Evolutionary conservation across 2,113 vertebrate genomes (phyloP).

Genomic region (Eolophus roseicapilla): DNA sequence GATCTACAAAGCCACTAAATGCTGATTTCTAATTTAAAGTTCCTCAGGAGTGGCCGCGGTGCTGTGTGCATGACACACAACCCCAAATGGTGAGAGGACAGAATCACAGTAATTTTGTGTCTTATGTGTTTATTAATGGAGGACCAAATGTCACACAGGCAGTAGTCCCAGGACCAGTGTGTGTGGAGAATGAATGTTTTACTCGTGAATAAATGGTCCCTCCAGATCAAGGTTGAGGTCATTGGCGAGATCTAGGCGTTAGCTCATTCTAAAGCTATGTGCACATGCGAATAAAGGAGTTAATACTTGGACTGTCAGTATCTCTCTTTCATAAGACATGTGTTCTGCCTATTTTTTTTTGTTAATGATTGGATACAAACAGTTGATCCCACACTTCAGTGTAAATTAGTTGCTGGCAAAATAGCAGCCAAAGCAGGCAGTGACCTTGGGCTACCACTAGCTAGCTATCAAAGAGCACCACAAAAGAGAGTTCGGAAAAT

Average conservation of each 20-base stretch:
- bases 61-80: not conserved
- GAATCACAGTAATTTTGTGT: not conserved
- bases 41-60: not conserved
- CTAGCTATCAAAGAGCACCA: not conserved
- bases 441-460: conserved; percentile 23
- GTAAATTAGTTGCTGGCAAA: not conserved
- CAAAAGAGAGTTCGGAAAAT: not conserved
- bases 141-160: not conserved
- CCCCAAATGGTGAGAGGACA: conserved; percentile 9
- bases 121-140: conserved; percentile 34
- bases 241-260: conserved; percentile 61
- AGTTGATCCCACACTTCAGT: not conserved
- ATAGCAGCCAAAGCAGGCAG: conserved; percentile 14
- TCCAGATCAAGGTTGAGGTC: conserved; percentile 72
- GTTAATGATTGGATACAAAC: not conserved
- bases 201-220: conserved; percentile 62
- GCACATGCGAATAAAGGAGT: conserved; percentile 12
- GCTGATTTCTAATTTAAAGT: conserved; percentile 7
- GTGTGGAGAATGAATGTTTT: conserved; percentile 53
- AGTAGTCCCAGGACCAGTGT: conserved; percentile 37
- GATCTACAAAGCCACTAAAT: conserved; percentile 19
- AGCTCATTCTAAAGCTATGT: conserved; percentile 62
- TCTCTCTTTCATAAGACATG: not conserved
- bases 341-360: not conserved
- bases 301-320: not conserved